Evolutionary conservation across 2,113 vertebrate genomes (phyloP), one percentile per base, ranked within the genome.

Genomic region (Silurus asotus): DNA sequence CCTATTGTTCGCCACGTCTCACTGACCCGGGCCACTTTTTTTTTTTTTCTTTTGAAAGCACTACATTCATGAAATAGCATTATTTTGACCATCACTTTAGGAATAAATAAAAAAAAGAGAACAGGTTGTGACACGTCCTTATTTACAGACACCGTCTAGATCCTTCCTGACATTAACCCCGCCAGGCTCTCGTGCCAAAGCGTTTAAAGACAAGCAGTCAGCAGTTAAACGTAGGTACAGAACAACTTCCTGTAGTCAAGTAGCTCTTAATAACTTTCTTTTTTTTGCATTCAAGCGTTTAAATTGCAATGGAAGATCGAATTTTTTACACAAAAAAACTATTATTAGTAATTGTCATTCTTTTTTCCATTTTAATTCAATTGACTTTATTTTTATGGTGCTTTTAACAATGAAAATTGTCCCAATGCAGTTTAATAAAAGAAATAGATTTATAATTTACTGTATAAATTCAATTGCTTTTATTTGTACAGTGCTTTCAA

Each of bases 171-270:
- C 51, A 62, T 82, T 82, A 86, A 61, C 45, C 20, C 59, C 76
- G 23, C 85, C 77, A 51, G 65, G 87, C 87, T 86, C 58, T 70
- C 64, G 70, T 84, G 91, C 91, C 89, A 90, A 89, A 88, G 87
- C 88, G 53, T 89, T 58, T 84, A 85, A 61, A 72, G 28, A 75
- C 88, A 87, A 53, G 48, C 93, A 92, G 93, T 93, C 87, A 58
- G 69, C 62, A 19, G 77, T 79, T 90, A 65, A 59, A 10, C 61
- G 88, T 89, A 92, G 93, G 92, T 93, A 90, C 92, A 92, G 89
- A 90, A 90, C 90, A 86, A 90, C 88, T 88, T 92, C 89, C 84
- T 91, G 88, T 1, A 88, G 87, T 91, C 90, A 89, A 91, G 88
- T 88, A 90, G 88, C 61, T 3, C 15, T 86, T 11, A 7, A 85